Evolutionary conservation across 2,797 vertebrate genomes (phyloP).

Genomic region (Sciaenops ocellatus): DNA sequence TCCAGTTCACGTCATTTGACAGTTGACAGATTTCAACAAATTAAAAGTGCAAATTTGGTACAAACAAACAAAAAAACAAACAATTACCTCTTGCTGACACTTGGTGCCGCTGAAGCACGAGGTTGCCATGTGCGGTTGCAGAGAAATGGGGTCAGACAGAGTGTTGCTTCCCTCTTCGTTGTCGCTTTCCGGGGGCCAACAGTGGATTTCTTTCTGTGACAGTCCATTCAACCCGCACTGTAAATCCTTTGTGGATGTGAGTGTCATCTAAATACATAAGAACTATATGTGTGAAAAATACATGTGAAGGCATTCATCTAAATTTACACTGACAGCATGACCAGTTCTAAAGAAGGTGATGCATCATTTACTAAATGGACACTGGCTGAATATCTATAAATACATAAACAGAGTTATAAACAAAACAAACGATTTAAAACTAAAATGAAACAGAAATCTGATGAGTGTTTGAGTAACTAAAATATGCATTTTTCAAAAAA

Average conservation of each 20-base stretch:
- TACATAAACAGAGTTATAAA: neutral
- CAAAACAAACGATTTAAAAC: neutral
- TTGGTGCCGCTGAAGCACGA: slow-evolving; percentile 18
- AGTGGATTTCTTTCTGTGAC: neutral
- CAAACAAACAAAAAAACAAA: neutral
- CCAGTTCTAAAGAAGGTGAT: neutral
- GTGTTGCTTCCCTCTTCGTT: neutral
- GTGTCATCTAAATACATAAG: neutral
- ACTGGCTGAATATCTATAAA: neutral
- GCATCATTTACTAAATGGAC: neutral
- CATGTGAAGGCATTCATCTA: neutral
- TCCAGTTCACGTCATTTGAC: neutral
- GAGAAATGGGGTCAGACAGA: slow-evolving; percentile 7
- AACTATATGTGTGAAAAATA: neutral
- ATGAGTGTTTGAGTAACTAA: neutral
- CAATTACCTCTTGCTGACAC: neutral
- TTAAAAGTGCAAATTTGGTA: neutral
- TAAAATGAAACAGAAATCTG: neutral
- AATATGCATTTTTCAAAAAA: no score
- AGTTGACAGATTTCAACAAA: neutral
- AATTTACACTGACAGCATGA: neutral
- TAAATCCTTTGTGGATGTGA: neutral
- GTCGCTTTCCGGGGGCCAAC: neutral
- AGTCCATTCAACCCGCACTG: neutral
- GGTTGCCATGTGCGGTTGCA: neutral